phyloP scores from a whole-genome alignment of 2,888 invertebrate genomes.

The Euzetes globulus region DNA sequence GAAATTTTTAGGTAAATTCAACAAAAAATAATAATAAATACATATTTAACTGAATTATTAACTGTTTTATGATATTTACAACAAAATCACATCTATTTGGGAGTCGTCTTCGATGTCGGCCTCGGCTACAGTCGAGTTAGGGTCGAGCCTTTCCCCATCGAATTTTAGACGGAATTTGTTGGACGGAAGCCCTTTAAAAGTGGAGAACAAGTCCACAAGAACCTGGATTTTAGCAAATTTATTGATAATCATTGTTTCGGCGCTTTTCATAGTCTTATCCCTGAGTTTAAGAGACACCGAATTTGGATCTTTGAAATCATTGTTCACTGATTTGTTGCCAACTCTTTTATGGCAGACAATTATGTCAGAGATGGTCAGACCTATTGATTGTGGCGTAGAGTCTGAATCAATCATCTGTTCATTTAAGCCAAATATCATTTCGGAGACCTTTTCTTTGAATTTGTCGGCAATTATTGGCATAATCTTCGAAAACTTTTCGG shows the following conservation, averaged over 20 bases:
- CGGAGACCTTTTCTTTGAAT: background rate
- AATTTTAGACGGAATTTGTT: background rate
- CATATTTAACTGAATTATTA: no score
- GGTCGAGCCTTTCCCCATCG: background rate
- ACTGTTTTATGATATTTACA: no score
- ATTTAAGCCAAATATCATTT: background rate
- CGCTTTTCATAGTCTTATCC: background rate
- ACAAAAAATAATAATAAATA: no score
- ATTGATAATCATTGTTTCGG: background rate
- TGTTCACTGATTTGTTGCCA: background rate
- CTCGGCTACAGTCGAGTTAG: background rate
- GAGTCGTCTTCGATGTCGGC: background rate
- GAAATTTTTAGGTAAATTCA: no score
- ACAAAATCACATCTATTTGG: background rate
- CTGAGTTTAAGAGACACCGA: background rate
- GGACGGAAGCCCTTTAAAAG: background rate
- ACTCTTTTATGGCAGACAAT: background rate
- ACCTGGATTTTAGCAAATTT: background rate
- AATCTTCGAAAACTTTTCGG: background rate
- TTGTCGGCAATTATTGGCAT: background rate
- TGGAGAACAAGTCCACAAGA: background rate
- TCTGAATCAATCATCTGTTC: background rate
- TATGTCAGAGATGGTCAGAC: background rate
- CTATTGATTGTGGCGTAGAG: conserved; percentile 1
- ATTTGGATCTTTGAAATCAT: background rate